Evolutionary conservation across 2,113 vertebrate species (phyloP), one percentile per base, ranked within the genome.

Genomic region (Callionymus lyra): DNA sequence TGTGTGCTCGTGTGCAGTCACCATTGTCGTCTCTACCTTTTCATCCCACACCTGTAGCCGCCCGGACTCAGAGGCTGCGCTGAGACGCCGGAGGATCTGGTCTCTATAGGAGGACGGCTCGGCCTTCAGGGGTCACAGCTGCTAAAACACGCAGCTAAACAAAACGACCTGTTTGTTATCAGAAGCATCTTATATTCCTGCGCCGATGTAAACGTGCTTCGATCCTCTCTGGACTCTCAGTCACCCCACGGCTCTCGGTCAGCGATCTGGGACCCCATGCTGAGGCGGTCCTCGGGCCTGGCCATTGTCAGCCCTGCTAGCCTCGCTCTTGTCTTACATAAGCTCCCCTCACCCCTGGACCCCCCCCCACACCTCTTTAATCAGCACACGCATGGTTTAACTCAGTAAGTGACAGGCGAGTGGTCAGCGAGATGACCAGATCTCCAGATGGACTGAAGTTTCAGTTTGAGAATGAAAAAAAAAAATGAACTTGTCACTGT

Each of bases 101-200:
- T 8, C 21, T 27, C 21, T 27, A 8, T 4, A 27, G 21, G 14
- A 40, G 39, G 39, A 43, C 10, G 18, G 38, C 74, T 63, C 61
- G 57, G 36, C 53, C 55, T 57, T 54, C 45, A 41, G 50, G 53
- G 70, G 70, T 76, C 74, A 71, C 72, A 74, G 77, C 80, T 82
- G 77, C 76, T 72, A 68, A 68, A 80, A 78, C 74, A 81, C 48
- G 44, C 55, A 51, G 63, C 38, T 27, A 76, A 76, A 73, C 70
- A 73, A 59, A 73, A 69, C 72, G 55, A 19, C 34, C 42, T 58
- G 74, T 76, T 80, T 78, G 67, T 78, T 76, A 75, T 75, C 65
- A 38, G 72, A 74, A 56, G 51, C 65, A 71, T 50, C 45, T 56
- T 68, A 65, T 61, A 67, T 63, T 60, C 63, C 70, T 59, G 14